Conservation (phyloP, 2,797 vertebrate species). For the Buceros bicornis region DNA sequence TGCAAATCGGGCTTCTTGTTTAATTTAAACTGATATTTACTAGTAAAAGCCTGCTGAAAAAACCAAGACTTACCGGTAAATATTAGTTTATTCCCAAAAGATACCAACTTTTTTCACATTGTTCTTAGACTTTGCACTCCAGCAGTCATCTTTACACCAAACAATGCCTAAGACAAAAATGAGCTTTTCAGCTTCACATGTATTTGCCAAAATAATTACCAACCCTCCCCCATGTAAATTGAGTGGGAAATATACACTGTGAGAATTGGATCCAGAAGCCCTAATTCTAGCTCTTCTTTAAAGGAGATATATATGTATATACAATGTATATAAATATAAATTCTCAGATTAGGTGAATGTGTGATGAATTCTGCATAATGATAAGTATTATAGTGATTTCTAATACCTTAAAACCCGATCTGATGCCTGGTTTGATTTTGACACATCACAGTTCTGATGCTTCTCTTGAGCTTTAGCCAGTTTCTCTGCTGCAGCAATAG, state of each 20-base stretch:
- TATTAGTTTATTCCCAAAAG: conserved; percentile 82
- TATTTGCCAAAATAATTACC: conserved; percentile 79
- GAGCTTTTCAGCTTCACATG: conserved; percentile 81
- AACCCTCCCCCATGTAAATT: conserved; percentile 75
- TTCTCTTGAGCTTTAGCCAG: conserved; percentile 98
- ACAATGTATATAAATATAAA: conserved; percentile 73
- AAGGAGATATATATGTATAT: conserved; percentile 71
- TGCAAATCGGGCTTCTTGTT: conserved; percentile 77
- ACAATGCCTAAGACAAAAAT: conserved; percentile 82
- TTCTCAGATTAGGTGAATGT: conserved; percentile 72
- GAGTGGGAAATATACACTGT: conserved; percentile 72
- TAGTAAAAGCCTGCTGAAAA: conserved; percentile 82
- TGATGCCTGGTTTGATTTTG: conserved; percentile 95
- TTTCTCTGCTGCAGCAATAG: conserved; percentile 98
- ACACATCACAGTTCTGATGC: conserved; percentile 92
- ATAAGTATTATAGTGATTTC: conserved; percentile 78
- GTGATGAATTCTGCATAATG: conserved; percentile 77
- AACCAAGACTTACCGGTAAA: conserved; percentile 82
- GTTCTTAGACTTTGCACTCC: conserved; percentile 81
- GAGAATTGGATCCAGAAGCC: conserved; percentile 78
- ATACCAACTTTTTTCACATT: conserved; percentile 81
- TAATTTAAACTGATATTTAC: conserved; percentile 82
- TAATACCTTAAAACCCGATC: conserved; percentile 97
- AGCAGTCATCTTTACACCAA: conserved; percentile 82
- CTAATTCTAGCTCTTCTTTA: conserved; percentile 75